phyloP scores from a whole-genome alignment of 2,888 invertebrate genomes.

The Oeneis ivallda region DNA sequence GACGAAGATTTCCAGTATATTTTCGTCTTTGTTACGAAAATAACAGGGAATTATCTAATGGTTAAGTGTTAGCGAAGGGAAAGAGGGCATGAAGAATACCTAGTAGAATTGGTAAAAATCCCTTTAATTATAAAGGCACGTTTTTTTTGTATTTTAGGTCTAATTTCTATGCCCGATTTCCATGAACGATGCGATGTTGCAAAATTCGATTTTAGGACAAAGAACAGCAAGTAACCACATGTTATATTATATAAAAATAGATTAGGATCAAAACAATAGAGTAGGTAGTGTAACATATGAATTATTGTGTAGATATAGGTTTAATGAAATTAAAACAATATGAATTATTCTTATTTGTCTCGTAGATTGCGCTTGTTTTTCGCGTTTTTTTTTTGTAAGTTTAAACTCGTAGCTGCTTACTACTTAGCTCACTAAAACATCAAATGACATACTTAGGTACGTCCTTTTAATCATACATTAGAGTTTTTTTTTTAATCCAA shows the following conservation, averaged over 20 bases:
- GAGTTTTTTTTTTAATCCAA: no score
- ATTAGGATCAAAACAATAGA: background rate
- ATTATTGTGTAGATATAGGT: no score
- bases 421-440: no score
- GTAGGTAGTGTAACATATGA: background rate
- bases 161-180: background rate
- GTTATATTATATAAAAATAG: background rate
- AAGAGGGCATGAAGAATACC: slow-evolving; percentile 2
- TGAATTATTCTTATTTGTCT: no score
- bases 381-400: no score
- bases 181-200: background rate
- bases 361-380: no score
- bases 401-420: no score
- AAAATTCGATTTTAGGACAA: slow-evolving; percentile 11
- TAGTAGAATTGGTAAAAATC: background rate
- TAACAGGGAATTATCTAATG: slow-evolving; percentile 43
- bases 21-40: slow-evolving; percentile 56
- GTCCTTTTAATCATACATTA: no score
- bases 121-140: background rate
- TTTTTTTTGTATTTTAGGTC: background rate
- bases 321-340: no score
- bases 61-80: slow-evolving; percentile 16
- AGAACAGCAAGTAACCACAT: background rate
- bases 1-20: slow-evolving; percentile 44
- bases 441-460: no score